Evolutionary conservation across 2,797 vertebrate species (phyloP), one percentile per base, ranked within the genome.

Genomic region (Sebastes vulpes): DNA sequence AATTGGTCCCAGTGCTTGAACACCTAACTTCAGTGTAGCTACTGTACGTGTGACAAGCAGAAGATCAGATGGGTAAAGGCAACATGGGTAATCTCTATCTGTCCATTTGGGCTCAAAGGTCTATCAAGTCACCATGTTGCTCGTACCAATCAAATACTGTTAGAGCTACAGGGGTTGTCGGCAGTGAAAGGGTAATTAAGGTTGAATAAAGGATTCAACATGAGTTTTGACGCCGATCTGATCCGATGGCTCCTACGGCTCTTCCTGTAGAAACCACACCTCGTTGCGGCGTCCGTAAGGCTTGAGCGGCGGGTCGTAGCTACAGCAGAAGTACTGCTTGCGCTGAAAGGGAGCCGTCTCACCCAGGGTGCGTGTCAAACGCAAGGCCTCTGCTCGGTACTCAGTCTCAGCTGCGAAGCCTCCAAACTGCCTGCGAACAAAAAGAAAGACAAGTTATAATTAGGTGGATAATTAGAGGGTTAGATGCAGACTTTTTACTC

Each of bases 271-370:
- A 73, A 98, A 96, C 98, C 98, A 99, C 84, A 98, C 94, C 90
- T 99, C 98, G 2, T 99, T 99, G 69, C 97, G 96, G 14, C 98
- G 96, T 75, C 97, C 97, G 0, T 97, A 97, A 66, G 97, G 97
- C 89, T 98, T 98, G 93, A 98, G 95, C 1, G 97, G 98, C 0
- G 97, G 96, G 85, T 99, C 97, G 0, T 97, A 99, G 21, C 97
- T 97, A 1, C 96, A 97, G 90, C 97, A 98, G 90, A 97, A 94
- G 89, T 97, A 99, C 88, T 97, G 86, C 79, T 98, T 97, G 52
- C 95, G 95, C 68, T 78, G 93, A 72, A 94, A 98, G 3, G 95
- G 91, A 35, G 94, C 96, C 0, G 96, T 95, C 50, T 96, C 97
- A 1, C 97, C 97, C 84, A 99, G 92, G 11, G 96, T 97, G 1